phyloP scores from a whole-genome alignment of 2,113 vertebrate species.

The Centropus bengalensis region DNA sequence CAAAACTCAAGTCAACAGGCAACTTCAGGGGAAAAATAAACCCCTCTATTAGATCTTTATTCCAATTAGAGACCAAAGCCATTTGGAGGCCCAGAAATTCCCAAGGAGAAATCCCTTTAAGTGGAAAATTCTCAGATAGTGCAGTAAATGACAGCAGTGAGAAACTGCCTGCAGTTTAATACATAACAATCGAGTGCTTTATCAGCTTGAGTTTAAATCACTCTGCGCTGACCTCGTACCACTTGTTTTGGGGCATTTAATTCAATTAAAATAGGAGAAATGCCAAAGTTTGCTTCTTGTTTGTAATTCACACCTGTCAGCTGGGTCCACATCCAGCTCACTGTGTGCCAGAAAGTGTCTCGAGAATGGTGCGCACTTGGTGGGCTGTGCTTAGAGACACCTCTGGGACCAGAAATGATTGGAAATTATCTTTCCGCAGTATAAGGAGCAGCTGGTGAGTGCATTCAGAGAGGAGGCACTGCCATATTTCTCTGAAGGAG shows the following conservation, averaged over 20 bases:
- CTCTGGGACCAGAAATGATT: neutral
- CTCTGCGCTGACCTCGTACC: neutral
- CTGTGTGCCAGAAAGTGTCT: neutral
- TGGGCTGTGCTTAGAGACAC: rapidly evolving
- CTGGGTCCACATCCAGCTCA: neutral
- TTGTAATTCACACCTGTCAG: neutral
- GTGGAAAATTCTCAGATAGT: neutral
- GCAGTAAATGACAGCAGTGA: neutral
- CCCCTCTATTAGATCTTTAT: neutral
- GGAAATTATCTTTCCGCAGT: conserved; percentile 63
- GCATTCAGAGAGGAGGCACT: conserved; percentile 77
- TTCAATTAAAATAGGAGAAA: neutral
- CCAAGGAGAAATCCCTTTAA: neutral
- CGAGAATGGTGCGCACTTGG: neutral
- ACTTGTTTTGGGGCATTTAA: neutral
- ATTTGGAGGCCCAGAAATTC: neutral
- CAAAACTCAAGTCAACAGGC: neutral
- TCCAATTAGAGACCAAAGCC: neutral
- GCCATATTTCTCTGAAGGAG: conserved; percentile 72
- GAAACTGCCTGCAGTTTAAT: neutral
- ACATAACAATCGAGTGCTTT: neutral
- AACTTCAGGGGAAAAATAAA: neutral
- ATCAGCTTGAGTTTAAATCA: neutral
- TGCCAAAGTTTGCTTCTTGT: neutral
- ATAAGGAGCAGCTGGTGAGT: conserved; percentile 82